Percentiles rank a stretch among this genome's conserved stretches.
Conservation (phyloP, 92 coral and sea anemone genomes). For the Pocillopora grandis region DNA sequence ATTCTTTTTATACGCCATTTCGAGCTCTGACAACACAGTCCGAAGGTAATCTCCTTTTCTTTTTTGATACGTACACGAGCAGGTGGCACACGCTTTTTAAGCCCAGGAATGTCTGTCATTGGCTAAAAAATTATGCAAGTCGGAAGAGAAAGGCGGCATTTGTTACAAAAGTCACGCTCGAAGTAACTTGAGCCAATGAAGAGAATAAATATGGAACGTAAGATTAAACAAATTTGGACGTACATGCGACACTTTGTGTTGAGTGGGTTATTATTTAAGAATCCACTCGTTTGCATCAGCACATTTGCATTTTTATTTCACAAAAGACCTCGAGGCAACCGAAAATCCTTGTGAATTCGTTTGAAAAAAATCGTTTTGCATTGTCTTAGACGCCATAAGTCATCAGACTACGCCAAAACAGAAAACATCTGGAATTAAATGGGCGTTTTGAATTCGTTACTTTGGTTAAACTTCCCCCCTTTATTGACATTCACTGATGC, state of each 20-base stretch:
- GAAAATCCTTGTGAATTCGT: too few species aligned
- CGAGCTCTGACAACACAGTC: not conserved
- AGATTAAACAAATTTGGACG: not conserved
- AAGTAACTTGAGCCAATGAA: not conserved
- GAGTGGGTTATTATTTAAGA: too few species aligned
- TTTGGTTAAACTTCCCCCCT: too few species aligned
- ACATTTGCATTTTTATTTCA: too few species aligned
- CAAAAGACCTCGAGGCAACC: too few species aligned
- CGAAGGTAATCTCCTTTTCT: not conserved
- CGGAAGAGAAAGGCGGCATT: not conserved
- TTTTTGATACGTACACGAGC: not conserved
- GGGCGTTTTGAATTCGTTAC: too few species aligned
- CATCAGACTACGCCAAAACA: too few species aligned
- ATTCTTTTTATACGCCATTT: conserved; percentile 22
- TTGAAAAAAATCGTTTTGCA: too few species aligned
- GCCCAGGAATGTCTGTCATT: conserved; percentile 4
- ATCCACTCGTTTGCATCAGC: too few species aligned
- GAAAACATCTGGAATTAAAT: too few species aligned
- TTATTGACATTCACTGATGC: too few species aligned
- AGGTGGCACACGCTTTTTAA: conserved; percentile 14
- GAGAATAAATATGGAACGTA: not conserved
- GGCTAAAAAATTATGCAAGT: not conserved
- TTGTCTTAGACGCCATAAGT: too few species aligned
- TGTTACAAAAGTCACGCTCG: not conserved
- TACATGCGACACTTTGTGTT: not conserved